phyloP scores from a whole-genome alignment of 1,140 invertebrate genomes.

The Odontomachus brunneus region DNA sequence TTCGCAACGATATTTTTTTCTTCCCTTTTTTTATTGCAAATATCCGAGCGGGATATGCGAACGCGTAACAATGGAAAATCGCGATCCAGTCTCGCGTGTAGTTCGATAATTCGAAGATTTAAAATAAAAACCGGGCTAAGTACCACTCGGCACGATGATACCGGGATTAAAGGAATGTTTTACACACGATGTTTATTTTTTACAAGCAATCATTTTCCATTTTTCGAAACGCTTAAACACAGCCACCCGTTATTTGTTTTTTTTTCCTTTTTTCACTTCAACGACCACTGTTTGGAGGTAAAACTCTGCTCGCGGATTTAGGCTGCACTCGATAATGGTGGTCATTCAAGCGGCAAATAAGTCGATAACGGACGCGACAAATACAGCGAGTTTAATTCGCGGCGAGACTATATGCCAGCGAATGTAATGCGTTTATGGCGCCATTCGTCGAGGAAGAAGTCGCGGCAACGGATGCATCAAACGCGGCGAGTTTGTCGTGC shows the following conservation, averaged over 20 bases:
- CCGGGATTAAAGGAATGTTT: background rate
- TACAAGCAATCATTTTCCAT: background rate
- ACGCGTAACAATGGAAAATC: slow-evolving; percentile 15
- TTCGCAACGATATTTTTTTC: background rate
- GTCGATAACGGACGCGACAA: background rate
- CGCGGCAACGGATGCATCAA: no score
- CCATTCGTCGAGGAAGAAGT: no score
- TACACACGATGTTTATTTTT: background rate
- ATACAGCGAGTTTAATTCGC: no score
- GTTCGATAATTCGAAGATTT: slow-evolving; percentile 44
- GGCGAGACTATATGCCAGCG: no score
- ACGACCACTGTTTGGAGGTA: background rate
- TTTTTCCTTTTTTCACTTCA: background rate
- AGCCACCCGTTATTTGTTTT: no score
- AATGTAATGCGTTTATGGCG: no score
- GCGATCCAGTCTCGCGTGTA: slow-evolving; percentile 12
- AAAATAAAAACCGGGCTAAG: slow-evolving; percentile 22
- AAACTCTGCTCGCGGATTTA: background rate
- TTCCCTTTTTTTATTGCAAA: slow-evolving; percentile 2
- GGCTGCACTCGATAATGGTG: background rate
- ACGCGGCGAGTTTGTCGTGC: no score
- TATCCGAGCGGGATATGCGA: background rate
- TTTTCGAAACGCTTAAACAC: background rate
- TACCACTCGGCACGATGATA: slow-evolving; percentile 8
- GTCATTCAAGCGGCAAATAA: background rate